Evolutionary conservation across 2,888 invertebrate genomes (phyloP), one percentile per base, ranked within the genome.

Genomic region (Cheilosia impressa): DNA sequence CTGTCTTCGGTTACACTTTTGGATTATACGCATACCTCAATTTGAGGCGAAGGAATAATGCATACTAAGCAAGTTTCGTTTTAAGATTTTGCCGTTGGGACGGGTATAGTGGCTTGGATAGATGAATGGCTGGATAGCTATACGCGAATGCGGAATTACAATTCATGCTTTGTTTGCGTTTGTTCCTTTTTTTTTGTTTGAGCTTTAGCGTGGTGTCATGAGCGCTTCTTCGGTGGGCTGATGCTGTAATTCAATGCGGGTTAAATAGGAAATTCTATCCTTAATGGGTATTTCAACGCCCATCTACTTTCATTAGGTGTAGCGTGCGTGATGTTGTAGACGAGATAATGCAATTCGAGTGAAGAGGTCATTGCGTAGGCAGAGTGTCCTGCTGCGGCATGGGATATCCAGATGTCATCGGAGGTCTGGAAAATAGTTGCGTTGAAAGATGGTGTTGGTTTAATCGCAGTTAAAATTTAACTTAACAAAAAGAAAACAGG

Each of bases 231-330:
- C 10, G 17, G 31, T 9, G 41, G 27, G 27, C 63, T 50, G 52
- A 31, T 47, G 41, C 22, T 62, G 45, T 60, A 76, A 76, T 71
- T 65, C 45, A 69, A 72, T 77, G 76, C 76, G 62, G 62, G 81
- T 71, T 77, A 71, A 76, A 81, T 72, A 72, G 85, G 85, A 81
- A 77, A 81, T 85, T 81, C 76, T 58, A 73, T 71, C 50, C 75
- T 65, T 75, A 80, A 75, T 80, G 75, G 69, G 55, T 66, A 50
- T 57, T 68, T 85, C 71, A 76, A 76, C 75, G 66, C 72, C 66
- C 66, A 68, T 81, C 43, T 78, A 78, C 69, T 71, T 78, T 78
- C 69, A 66, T 77, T 66, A 58, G 47, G 45, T 55, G 45, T 24
- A 47, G 43, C 41, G 58, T 58, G 65, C 60, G 66, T 79, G 71